Conservation (phyloP, 2,888 invertebrate species). For the Tuberolachnus salignus region DNA sequence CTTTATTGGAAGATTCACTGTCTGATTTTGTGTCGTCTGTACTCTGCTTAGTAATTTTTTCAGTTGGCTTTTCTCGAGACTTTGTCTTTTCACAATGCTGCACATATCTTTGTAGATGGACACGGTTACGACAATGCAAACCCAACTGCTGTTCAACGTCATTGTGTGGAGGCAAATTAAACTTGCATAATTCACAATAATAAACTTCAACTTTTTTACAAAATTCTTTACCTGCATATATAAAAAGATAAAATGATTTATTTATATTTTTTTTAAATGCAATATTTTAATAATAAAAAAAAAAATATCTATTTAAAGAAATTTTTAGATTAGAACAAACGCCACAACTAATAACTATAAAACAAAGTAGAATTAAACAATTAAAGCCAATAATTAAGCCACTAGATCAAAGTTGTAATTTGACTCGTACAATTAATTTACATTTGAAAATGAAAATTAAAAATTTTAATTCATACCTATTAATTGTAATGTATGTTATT, state of each 20-base stretch:
- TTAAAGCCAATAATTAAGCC: too few relatives aligned
- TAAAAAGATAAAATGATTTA: conserved; percentile 6
- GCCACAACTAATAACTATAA: too few relatives aligned
- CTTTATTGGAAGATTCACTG: conserved; percentile 43
- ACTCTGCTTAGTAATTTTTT: conserved; percentile 13
- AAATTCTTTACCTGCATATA: conserved; percentile 69
- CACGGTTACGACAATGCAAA: conserved; percentile 76
- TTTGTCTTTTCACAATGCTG: conserved; percentile 62
- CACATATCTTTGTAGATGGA: conserved; percentile 78
- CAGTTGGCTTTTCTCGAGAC: conserved; percentile 18
- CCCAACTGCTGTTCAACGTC: conserved; percentile 69
- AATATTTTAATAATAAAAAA: neutral
- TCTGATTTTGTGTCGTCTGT: conserved; percentile 35
- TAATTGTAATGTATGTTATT: too few relatives aligned
- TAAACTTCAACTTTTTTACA: conserved; percentile 79
- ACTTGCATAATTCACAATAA: conserved; percentile 80
- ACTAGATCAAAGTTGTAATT: too few relatives aligned
- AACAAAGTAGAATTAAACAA: too few relatives aligned
- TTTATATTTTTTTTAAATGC: neutral
- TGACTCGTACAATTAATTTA: too few relatives aligned
- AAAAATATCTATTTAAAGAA: too few relatives aligned
- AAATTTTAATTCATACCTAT: neutral
- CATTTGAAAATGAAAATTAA: neutral
- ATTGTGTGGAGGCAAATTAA: conserved; percentile 72
- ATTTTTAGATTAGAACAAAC: too few relatives aligned